A percentile compares a stretch with the other conserved stretches of the same genome.
phyloP scores from a whole-genome alignment of 2,888 invertebrate genomes.

The Crematogaster levior region DNA sequence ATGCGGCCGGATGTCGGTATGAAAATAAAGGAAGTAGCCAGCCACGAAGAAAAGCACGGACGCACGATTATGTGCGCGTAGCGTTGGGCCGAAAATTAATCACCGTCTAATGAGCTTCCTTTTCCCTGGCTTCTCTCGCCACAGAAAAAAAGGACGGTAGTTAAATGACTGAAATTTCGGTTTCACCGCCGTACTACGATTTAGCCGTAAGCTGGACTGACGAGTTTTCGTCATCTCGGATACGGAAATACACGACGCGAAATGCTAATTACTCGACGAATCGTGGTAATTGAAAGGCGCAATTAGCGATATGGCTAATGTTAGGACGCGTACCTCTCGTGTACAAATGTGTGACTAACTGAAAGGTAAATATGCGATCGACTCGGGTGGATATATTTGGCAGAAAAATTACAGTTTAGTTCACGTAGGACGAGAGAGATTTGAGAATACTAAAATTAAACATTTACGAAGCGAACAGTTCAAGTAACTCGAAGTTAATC shows the following conservation, averaged over 20 bases:
- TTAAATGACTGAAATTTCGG: background rate
- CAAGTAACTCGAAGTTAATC: background rate
- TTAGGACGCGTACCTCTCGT: background rate
- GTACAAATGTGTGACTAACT: constrained; percentile 17
- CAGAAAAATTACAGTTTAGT: constrained; percentile 2
- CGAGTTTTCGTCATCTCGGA: background rate
- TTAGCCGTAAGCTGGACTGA: background rate
- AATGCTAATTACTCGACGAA: constrained; percentile 19
- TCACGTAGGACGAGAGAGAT: background rate
- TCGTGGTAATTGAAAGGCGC: constrained; percentile 9
- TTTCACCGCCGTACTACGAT: too few species aligned
- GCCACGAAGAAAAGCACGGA: constrained; percentile 66
- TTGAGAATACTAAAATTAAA: constrained; percentile 16
- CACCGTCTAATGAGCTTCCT: constrained; percentile 33
- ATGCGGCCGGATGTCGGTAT: constrained; percentile 68
- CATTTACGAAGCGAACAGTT: background rate
- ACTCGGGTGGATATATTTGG: background rate
- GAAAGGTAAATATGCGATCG: constrained; percentile 11
- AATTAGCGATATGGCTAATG: constrained; percentile 24
- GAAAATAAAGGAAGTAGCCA: constrained; percentile 75
- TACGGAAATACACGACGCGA: background rate
- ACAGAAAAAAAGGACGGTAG: background rate
- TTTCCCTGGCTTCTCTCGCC: background rate
- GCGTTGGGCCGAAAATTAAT: constrained; percentile 42
- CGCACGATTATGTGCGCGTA: constrained; percentile 24